Conservation (phyloP, 2,888 invertebrate species). For the Acanthoscelides obtectus region DNA sequence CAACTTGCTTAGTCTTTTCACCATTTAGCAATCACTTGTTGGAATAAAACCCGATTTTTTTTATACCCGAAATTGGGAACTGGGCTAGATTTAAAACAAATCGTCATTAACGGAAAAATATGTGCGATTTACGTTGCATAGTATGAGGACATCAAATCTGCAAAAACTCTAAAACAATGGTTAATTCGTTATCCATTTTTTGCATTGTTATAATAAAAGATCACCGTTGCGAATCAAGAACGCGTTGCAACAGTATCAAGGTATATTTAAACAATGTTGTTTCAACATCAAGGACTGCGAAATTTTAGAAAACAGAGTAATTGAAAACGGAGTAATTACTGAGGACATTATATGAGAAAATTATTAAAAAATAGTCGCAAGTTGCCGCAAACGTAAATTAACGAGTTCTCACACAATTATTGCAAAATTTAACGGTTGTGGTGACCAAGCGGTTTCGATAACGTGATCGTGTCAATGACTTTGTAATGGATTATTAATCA, state of each 20-base stretch:
- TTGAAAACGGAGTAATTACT: neutral
- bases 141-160: too few species aligned
- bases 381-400: neutral
- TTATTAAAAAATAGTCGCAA: neutral
- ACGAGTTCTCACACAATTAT: neutral
- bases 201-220: neutral
- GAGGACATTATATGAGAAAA: neutral
- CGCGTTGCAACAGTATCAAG: neutral
- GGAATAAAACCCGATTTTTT: too few species aligned
- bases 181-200: neutral
- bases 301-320: neutral
- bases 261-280: neutral
- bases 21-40: too few species aligned
- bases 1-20: too few species aligned
- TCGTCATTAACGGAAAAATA: too few species aligned
- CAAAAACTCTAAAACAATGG: neutral
- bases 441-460: neutral
- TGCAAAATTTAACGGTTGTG: neutral
- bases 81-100: too few species aligned
- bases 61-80: too few species aligned
- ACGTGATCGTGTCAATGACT: neutral
- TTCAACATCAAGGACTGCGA: neutral
- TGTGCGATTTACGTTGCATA: too few species aligned
- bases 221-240: neutral
- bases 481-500: neutral